Conservation (phyloP, 2,113 vertebrate species). For the Tyrannus savana region DNA sequence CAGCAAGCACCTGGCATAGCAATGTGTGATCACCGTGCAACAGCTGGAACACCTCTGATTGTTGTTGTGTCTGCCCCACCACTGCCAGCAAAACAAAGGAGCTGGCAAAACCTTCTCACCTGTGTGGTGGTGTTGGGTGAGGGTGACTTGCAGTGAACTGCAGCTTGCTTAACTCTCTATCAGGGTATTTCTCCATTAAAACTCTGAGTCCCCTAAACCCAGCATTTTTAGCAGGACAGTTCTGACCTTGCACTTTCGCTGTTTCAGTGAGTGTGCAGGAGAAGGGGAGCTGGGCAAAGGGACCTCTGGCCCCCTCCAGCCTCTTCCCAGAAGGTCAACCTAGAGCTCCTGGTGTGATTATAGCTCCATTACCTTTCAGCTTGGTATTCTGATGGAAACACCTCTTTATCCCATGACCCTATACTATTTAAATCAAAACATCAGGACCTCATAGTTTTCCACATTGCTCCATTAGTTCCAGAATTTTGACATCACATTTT, state of each 20-base stretch:
- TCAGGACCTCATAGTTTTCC: neutral
- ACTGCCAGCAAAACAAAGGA: neutral
- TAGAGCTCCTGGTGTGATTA: neutral
- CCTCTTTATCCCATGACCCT: neutral
- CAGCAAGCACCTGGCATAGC: neutral
- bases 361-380: neutral
- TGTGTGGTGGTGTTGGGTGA: neutral
- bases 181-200: neutral
- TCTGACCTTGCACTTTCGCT: neutral
- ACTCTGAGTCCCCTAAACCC: neutral
- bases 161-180: neutral
- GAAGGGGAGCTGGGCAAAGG: fast-evolving
- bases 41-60: neutral
- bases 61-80: neutral
- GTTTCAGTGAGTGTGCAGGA: neutral
- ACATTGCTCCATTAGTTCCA: neutral
- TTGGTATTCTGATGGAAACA: neutral
- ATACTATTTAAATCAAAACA: neutral
- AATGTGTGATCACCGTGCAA: neutral
- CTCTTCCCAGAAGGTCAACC: neutral
- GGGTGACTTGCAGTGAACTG: neutral
- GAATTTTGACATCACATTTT: neutral
- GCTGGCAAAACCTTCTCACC: neutral
- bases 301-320: neutral
- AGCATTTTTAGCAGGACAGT: neutral